Conservation (phyloP, 53 echinoderm and acorn worm species). For the Crossaster papposus region DNA sequence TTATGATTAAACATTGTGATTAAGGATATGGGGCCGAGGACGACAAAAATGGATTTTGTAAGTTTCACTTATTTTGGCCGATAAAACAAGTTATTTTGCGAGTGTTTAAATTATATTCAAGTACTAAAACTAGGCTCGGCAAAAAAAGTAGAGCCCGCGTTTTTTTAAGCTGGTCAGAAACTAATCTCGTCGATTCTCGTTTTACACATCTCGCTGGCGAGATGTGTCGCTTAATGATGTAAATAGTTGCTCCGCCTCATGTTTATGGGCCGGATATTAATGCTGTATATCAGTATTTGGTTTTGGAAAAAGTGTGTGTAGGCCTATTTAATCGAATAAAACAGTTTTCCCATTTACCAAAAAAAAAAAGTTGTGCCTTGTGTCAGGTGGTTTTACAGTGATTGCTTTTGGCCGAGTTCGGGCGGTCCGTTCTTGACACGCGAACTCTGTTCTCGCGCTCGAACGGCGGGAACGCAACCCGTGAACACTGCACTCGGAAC, state of each 20-base stretch:
- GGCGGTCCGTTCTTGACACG: no score
- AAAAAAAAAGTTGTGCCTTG: background rate
- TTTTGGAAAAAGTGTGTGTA: background rate
- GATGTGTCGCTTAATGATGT: conserved; percentile 11
- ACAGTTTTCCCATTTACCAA: background rate
- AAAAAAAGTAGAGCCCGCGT: background rate
- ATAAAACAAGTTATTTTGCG: background rate
- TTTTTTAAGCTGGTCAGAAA: background rate
- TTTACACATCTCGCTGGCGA: conserved; percentile 52
- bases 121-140: conserved; percentile 13
- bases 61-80: background rate
- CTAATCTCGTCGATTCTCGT: conserved; percentile 3
- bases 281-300: background rate
- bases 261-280: background rate
- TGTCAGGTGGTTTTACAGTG: no score
- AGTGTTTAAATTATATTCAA: conserved; percentile 34
- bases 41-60: background rate
- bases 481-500: no score
- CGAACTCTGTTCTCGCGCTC: no score
- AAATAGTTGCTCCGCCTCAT: conserved; percentile 23
- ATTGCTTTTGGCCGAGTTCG: no score
- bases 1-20: background rate
- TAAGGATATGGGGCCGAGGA: background rate
- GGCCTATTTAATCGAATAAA: background rate
- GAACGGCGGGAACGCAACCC: no score